Conservation (phyloP, 2,888 invertebrate genomes). For the Acleris cristana region DNA sequence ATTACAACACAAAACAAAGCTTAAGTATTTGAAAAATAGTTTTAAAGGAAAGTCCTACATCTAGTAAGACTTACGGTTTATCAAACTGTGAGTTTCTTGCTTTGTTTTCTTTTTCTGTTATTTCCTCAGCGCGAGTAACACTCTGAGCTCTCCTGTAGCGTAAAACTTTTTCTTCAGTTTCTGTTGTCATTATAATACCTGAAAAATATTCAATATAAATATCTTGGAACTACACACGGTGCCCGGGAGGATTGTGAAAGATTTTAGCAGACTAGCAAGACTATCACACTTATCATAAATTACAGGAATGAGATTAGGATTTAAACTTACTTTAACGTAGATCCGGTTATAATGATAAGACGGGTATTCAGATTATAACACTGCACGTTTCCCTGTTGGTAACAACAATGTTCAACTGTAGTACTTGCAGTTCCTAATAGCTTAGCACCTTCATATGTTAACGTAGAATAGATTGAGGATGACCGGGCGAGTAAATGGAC, state of each 20-base stretch:
- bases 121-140: conserved; percentile 94
- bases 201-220: conserved; percentile 18
- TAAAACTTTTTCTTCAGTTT: conserved; percentile 79
- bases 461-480: conserved; percentile 16
- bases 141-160: conserved; percentile 91
- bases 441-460: background rate
- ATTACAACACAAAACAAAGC: no score
- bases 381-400: background rate
- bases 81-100: conserved; percentile 91
- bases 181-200: conserved; percentile 59
- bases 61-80: conserved; percentile 88
- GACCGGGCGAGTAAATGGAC: conserved; percentile 24
- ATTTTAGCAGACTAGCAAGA: no score
- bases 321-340: conserved; percentile 17
- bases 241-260: no score
- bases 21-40: background rate
- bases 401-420: background rate
- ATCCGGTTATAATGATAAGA: conserved; percentile 37
- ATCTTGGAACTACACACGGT: background rate
- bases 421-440: no score
- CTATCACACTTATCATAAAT: background rate
- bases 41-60: background rate
- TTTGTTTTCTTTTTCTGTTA: conserved; percentile 91
- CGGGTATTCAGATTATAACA: conserved; percentile 33
- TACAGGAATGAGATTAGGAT: background rate